These are phyloP conservation scores for Drosophila nigritarsus DNA, from an alignment of 2,888 invertebrate genomes.

Conservation along the genomic window DNA sequence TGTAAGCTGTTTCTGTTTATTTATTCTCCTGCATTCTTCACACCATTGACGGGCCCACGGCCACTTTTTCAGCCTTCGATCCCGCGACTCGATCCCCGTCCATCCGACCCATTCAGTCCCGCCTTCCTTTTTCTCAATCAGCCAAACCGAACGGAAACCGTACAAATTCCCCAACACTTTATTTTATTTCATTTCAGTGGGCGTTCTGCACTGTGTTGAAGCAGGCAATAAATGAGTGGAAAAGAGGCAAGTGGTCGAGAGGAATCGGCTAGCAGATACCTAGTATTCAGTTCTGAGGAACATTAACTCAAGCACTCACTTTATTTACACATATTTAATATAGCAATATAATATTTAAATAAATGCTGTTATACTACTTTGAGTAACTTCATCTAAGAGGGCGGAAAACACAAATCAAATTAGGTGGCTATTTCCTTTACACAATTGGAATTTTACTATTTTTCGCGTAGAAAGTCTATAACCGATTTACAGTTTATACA, in stretches of 20 bases:
- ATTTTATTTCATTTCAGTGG: slow-evolving; percentile 78
- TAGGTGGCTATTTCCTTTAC: not conserved
- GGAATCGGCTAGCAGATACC: not conserved
- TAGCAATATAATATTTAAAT: not conserved
- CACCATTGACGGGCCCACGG: slow-evolving; percentile 61
- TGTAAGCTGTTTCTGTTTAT: slow-evolving; percentile 24
- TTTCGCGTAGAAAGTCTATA: not conserved
- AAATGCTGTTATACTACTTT: not conserved
- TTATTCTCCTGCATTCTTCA: slow-evolving; percentile 57
- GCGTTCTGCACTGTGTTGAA: slow-evolving; percentile 15
- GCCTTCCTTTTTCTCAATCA: slow-evolving; percentile 35
- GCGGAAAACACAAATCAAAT: not conserved
- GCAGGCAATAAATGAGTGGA: slow-evolving; percentile 40
- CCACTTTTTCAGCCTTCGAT: slow-evolving; percentile 18
- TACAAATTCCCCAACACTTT: slow-evolving; percentile 74
- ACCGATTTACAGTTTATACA: not conserved
- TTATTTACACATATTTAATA: not conserved
- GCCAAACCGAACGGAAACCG: slow-evolving; percentile 45
- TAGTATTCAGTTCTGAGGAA: not conserved
- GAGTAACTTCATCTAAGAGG: too few relatives aligned
- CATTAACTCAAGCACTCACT: not conserved
- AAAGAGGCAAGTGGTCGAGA: not conserved
- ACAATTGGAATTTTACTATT: not conserved
- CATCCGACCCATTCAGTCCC: slow-evolving; percentile 3
- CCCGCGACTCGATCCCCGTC: slow-evolving; percentile 7